Percentiles rank a stretch among this genome's conserved stretches.
phyloP scores from a whole-genome alignment of 1,140 invertebrate genomes.

The Elymnias hypermnestra region DNA sequence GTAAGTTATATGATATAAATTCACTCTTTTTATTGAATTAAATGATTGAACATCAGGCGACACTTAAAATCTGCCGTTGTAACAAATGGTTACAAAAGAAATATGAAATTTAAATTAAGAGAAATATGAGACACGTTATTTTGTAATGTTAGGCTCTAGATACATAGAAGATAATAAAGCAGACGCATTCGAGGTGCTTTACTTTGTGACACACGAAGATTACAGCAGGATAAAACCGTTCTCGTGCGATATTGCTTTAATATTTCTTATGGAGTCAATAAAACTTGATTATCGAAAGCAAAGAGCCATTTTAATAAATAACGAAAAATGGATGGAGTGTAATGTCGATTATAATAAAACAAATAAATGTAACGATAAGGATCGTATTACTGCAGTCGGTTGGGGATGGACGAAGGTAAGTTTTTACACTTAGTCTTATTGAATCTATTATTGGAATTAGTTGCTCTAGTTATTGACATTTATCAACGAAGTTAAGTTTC shows the following conservation, averaged over 20 bases:
- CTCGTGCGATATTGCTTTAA: conserved; percentile 41
- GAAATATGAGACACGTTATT: too few species aligned
- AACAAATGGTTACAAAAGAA: too few species aligned
- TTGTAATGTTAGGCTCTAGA: conserved; percentile 1
- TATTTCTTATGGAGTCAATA: conserved; percentile 35
- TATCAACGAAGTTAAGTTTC: too few species aligned
- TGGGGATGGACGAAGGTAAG: conserved; percentile 42
- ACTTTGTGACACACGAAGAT: conserved; percentile 34
- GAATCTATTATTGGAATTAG: too few species aligned
- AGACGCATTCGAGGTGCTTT: conserved; percentile 20
- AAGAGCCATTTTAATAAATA: conserved; percentile 36
- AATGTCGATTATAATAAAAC: background rate
- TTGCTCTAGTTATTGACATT: too few species aligned
- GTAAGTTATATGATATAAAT: too few species aligned
- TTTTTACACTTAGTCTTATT: background rate
- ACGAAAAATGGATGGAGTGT: conserved; percentile 35
- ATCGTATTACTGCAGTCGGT: conserved; percentile 38
- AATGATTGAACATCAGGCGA: too few species aligned
- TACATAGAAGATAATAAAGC: conserved; percentile 30
- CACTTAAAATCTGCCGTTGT: too few species aligned
- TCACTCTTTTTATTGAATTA: too few species aligned
- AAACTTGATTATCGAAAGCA: conserved; percentile 26
- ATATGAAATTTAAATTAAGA: too few species aligned
- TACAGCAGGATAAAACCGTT: conserved; percentile 38
- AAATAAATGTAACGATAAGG: conserved; percentile 1